Base-by-base conservation (phyloP, 2,888 invertebrate genomes). In the Chrysolina haemoptera region DNA sequence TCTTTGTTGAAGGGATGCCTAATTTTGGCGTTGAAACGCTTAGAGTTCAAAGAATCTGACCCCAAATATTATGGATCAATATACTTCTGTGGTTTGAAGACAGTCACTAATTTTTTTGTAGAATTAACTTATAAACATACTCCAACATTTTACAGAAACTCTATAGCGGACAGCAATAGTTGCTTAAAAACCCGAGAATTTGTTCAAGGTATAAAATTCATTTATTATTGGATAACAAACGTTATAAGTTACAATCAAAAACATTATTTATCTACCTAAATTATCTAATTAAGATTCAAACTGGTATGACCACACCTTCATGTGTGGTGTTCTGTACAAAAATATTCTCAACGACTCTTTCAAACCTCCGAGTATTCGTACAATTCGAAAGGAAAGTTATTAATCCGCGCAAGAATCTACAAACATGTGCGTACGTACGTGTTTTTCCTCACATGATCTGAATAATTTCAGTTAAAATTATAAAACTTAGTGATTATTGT, bases 331-430 rank as follows among this genome's bases (percentile, higher is more conserved):
- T 59, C 53, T 27, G 35, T 35, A 59, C 27, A 59, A 35, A 59
- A 59, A 59, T 59, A 59, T 59, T 6, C 6, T 8, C 50, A 50
- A 16, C n/a, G 50, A 50, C n/a, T 50, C 27, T n/a, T 59, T 59
- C 35, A 35, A 59, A 59, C 35, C 59, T 35, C n/a, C 50, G 35
- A 43, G 55, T 72, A 68, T 64, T 68, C 50, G 68, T 67, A 73
- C 71, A 27, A 64, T 53, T 55, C 68, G 65, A 82, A 81, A 81
- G 79, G 82, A 82, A 82, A 82, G 82, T 77, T 82, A 81, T 81
- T 81, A 82, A 81, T 82, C 80, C 79, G 76, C 74, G 77, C 76
- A 76, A 74, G 71, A 75, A 80, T 80, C 59, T 59, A 59, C 22
- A 1, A 35, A 59, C 59, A 59, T 22, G 59, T 1, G 35, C 59